Evolutionary conservation across 2,888 invertebrate genomes (phyloP).

Genomic region (Idaea biselata): DNA sequence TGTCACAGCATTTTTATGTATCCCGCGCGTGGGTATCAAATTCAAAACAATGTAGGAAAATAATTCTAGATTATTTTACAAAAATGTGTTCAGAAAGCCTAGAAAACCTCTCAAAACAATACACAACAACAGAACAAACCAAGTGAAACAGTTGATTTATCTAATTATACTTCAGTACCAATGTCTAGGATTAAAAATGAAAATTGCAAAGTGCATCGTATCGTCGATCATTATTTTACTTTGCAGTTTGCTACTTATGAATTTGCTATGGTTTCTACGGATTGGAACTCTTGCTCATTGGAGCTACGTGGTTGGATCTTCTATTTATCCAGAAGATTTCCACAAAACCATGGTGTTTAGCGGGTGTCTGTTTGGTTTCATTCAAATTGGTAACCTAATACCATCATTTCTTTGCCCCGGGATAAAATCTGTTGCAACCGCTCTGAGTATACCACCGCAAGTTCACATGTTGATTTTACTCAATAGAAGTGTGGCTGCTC

Average conservation of each 20-base stretch:
- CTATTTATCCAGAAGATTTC: slow-evolving; percentile 38
- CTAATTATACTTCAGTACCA: neutral
- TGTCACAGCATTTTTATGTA: neutral
- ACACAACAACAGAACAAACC: neutral
- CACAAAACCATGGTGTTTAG: slow-evolving; percentile 35
- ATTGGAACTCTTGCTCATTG: slow-evolving; percentile 53
- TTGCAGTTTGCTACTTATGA: slow-evolving; percentile 33
- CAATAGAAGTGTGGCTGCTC: slow-evolving; percentile 34
- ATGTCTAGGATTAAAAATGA: slow-evolving; percentile 12
- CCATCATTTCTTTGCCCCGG: slow-evolving; percentile 47
- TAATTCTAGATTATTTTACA: neutral
- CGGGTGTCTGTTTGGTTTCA: slow-evolving; percentile 39
- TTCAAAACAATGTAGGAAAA: neutral
- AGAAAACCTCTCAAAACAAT: neutral
- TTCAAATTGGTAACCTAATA: slow-evolving; percentile 41
- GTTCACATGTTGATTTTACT: slow-evolving; percentile 53
- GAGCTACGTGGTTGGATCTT: slow-evolving; percentile 52
- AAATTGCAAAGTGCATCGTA: slow-evolving; percentile 37
- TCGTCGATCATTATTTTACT: slow-evolving; percentile 31
- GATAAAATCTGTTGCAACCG: slow-evolving; percentile 42
- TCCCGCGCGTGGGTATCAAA: neutral
- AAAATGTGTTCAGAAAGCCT: neutral
- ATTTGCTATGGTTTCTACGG: slow-evolving; percentile 45
- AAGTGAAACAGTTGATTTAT: neutral
- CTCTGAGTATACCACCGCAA: slow-evolving; percentile 53